Percentiles rank a stretch among this genome's conserved stretches.
phyloP scores from a whole-genome alignment of 1,140 invertebrate species.

The Bombus sylvicola region DNA sequence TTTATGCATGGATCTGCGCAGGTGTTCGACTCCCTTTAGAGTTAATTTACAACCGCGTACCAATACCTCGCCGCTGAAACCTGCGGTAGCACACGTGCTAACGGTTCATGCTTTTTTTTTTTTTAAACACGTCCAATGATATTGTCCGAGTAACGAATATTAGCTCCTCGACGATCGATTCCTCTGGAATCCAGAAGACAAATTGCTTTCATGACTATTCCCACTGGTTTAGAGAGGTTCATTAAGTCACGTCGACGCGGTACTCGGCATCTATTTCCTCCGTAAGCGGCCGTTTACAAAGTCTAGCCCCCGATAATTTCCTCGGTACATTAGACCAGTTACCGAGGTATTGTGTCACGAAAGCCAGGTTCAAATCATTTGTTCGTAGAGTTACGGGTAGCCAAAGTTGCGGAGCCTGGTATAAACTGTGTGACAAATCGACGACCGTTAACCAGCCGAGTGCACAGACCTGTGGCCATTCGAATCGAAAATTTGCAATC shows the following conservation, averaged over 20 bases:
- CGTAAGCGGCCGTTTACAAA: not conserved
- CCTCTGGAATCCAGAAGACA: not conserved
- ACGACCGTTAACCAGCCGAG: slow-evolving; percentile 43
- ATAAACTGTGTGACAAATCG: slow-evolving; percentile 68
- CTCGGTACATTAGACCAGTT: slow-evolving; percentile 25
- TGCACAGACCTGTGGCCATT: slow-evolving; percentile 39
- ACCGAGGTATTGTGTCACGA: slow-evolving; percentile 3
- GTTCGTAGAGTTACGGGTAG: not conserved
- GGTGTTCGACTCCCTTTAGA: slow-evolving; percentile 40
- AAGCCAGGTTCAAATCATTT: slow-evolving; percentile 22
- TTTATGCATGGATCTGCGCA: slow-evolving; percentile 53
- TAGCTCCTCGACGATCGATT: not conserved
- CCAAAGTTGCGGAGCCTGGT: not conserved
- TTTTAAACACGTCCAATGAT: not conserved
- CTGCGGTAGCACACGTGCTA: not conserved
- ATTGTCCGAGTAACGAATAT: not conserved
- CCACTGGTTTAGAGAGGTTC: not conserved
- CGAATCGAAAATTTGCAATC: slow-evolving; percentile 67
- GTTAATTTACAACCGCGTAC: slow-evolving; percentile 26
- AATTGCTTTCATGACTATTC: not conserved
- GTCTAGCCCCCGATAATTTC: not conserved
- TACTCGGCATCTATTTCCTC: not conserved
- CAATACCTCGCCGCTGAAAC: not conserved
- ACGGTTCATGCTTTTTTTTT: not conserved
- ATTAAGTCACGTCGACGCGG: not conserved